Conservation (phyloP, 2,888 invertebrate genomes). For the Papilio protenor region DNA sequence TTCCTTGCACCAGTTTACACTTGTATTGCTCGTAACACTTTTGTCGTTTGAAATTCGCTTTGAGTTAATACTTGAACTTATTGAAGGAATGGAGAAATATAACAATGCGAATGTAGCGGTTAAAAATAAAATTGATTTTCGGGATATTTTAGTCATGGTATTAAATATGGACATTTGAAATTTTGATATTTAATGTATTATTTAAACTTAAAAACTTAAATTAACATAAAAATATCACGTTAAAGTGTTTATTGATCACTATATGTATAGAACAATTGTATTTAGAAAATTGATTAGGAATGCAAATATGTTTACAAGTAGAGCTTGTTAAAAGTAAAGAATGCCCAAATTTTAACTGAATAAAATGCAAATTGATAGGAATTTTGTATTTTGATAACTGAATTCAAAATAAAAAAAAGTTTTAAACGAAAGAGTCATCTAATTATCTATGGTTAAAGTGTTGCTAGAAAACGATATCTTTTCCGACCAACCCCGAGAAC, state of each 20-base stretch:
- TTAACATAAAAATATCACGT: background rate
- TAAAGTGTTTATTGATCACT: background rate
- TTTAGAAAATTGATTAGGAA: background rate
- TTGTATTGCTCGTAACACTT: conserved; percentile 63
- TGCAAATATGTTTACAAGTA: background rate
- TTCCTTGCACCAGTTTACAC: conserved; percentile 81
- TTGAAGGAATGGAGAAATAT: conserved; percentile 74
- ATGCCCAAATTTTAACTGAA: background rate
- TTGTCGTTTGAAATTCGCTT: conserved; percentile 60
- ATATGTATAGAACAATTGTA: background rate
- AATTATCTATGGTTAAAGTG: background rate
- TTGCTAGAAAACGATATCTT: background rate
- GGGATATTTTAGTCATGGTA: conserved; percentile 53
- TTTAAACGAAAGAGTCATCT: background rate
- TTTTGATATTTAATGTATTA: background rate
- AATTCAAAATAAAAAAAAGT: background rate
- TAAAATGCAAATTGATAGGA: background rate
- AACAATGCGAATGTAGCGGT: conserved; percentile 65
- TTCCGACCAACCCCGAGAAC: background rate
- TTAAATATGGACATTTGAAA: background rate
- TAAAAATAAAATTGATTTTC: conserved; percentile 69
- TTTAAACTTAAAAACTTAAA: background rate
- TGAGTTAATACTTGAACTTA: conserved; percentile 69
- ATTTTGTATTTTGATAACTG: background rate
- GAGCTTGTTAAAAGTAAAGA: background rate